Base-by-base conservation (phyloP, 2,888 invertebrate genomes). In the Yponomeuta evonymella region DNA sequence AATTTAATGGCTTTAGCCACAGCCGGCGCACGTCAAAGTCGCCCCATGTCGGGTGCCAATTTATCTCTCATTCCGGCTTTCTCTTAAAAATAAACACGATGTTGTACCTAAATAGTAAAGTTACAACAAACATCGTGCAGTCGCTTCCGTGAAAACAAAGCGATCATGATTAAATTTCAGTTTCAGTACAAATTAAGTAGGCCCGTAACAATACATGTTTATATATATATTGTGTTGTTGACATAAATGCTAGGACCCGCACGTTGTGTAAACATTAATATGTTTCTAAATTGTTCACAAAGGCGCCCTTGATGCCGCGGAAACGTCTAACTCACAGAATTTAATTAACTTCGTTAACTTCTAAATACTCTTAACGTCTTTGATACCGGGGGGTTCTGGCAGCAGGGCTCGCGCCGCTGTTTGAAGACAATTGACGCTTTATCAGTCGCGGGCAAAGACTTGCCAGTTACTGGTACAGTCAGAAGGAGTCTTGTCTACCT, bases 331-430 rank as follows among this genome's bases (percentile, higher is more conserved):
- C 86, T 89, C 85, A 81, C 81, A 79, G 84, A 90, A 90, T 92
- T 91, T 91, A 92, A 92, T 92, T 92, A 92, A 91, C 89, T 90
- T 90, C 87, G 88, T 88, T 89, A 91, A 90, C 89, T 92, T 89
- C 89, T 88, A 90, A 91, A 92, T 87, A 90, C 90, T 90, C 91
- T 90, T 90, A 89, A 89, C 89, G 87, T 90, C 89, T 91, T 89
- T 89, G 90, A 89, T 90, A 90, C 86, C 84, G 86, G 84, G 77
- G 81, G 77, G 82, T 83, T 86, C 36, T 36, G 12, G 30, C 65
- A 65, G 48, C 36, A 86, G 86, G 80, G 80, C 77, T 77, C 75
- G 79, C 77, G 83, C 88, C 89, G 86, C 87, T 85, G 83, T 85
- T 77, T 87, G 79, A 88, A 83, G 89, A 89, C 89, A 88, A 86